phyloP scores from a whole-genome alignment of 2,888 invertebrate genomes.

The Platynereis dumerilii region DNA sequence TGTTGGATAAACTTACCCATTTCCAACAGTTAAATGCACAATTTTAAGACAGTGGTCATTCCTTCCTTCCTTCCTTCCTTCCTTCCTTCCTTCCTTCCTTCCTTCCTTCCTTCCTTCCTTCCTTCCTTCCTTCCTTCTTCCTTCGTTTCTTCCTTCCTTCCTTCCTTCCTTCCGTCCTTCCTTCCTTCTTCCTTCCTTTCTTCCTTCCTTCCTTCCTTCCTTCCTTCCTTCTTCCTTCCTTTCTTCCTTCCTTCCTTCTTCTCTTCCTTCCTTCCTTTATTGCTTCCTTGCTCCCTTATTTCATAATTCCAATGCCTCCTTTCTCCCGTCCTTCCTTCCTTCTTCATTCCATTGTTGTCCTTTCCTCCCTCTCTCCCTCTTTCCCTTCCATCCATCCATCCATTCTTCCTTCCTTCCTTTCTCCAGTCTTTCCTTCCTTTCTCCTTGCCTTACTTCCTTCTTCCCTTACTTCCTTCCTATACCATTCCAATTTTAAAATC shows the following conservation, averaged over 20 bases:
- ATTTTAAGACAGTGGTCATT: neutral
- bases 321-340: neutral
- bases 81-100: too few species aligned
- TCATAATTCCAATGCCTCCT: neutral
- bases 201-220: neutral
- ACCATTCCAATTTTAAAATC: neutral
- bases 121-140: too few species aligned
- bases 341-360: neutral
- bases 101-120: too few species aligned
- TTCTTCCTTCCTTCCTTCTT: neutral
- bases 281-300: neutral
- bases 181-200: constrained; percentile 1
- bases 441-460: neutral
- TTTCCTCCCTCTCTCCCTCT: neutral
- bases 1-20: neutral
- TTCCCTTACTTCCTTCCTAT: neutral
- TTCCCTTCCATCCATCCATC: neutral
- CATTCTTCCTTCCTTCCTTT: too few species aligned
- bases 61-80: too few species aligned
- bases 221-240: neutral
- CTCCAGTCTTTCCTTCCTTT: too few species aligned
- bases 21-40: neutral
- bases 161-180: neutral
- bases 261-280: neutral
- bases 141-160: too few species aligned